These are phyloP conservation scores for Chlorops oryzae DNA, from an alignment of 1,140 invertebrate genomes.

Conservation along the genomic window DNA sequence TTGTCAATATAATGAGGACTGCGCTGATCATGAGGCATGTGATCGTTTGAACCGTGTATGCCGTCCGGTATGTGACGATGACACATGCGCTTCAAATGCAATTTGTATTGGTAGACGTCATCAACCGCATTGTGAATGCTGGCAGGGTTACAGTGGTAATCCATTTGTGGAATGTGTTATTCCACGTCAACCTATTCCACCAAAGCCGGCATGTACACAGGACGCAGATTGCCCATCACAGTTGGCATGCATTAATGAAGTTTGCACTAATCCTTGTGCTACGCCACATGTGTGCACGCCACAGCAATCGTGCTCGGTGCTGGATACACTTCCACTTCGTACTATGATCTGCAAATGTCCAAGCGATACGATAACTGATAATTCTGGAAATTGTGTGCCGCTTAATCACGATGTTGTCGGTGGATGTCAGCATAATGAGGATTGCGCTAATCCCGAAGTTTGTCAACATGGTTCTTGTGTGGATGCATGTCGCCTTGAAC, in stretches of 20 bases:
- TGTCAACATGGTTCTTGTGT: slow-evolving; percentile 70
- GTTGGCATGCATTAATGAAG: slow-evolving; percentile 68
- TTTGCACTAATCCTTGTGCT: slow-evolving; percentile 71
- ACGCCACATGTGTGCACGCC: slow-evolving; percentile 61
- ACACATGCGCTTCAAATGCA: slow-evolving; percentile 69
- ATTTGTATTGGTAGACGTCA: slow-evolving; percentile 67
- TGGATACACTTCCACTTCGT: slow-evolving; percentile 70
- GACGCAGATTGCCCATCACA: slow-evolving; percentile 70
- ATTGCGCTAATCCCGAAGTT: slow-evolving; percentile 65
- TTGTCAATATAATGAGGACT: slow-evolving; percentile 86
- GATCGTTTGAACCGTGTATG: slow-evolving; percentile 79
- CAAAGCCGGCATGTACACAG: slow-evolving; percentile 59
- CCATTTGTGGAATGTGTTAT: slow-evolving; percentile 67
- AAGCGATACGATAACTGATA: slow-evolving; percentile 60
- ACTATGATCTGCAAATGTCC: slow-evolving; percentile 79
- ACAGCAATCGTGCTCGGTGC: slow-evolving; percentile 70
- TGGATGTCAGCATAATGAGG: slow-evolving; percentile 58
- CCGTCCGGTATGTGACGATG: slow-evolving; percentile 70
- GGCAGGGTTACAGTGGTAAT: slow-evolving; percentile 67
- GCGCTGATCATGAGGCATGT: slow-evolving; percentile 77
- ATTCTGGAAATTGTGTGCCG: slow-evolving; percentile 57
- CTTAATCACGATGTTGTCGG: slow-evolving; percentile 46
- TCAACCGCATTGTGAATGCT: slow-evolving; percentile 72
- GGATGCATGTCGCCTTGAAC: slow-evolving; percentile 68
- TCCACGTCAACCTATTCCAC: slow-evolving; percentile 35